phyloP scores from a whole-genome alignment of 2,888 invertebrate species.

The Myathropa florea region DNA sequence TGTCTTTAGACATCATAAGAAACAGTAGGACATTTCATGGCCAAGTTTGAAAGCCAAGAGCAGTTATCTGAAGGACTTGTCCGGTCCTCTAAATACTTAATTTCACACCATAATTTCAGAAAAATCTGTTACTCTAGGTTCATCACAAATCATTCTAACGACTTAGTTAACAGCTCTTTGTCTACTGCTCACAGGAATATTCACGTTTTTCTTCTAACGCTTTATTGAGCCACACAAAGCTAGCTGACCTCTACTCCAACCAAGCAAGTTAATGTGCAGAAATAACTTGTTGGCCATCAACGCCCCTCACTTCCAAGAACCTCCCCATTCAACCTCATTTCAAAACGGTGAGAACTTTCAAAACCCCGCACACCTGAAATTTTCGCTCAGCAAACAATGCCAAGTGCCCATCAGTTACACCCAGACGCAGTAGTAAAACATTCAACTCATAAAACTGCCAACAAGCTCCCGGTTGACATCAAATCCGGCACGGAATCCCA shows the following conservation, averaged over 20 bases:
- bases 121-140: no score
- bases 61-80: no score
- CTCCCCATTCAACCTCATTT: background rate
- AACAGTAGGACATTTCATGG: no score
- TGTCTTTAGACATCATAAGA: no score
- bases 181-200: no score
- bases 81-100: no score
- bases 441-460: conserved; percentile 40
- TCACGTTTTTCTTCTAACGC: no score
- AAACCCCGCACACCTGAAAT: background rate
- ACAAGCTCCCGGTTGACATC: conserved; percentile 41
- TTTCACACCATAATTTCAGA: no score
- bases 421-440: conserved; percentile 11
- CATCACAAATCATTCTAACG: no score
- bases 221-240: background rate
- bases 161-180: no score
- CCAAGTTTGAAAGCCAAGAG: no score
- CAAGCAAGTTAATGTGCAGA: background rate
- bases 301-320: background rate
- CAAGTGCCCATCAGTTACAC: background rate
- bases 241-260: background rate
- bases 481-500: conserved; percentile 32
- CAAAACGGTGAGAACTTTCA: background rate
- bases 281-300: background rate
- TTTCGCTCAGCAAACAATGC: background rate